These are phyloP conservation scores for Meloe dianella DNA, from an alignment of 2,888 invertebrate genomes.

Conservation along the genomic window DNA sequence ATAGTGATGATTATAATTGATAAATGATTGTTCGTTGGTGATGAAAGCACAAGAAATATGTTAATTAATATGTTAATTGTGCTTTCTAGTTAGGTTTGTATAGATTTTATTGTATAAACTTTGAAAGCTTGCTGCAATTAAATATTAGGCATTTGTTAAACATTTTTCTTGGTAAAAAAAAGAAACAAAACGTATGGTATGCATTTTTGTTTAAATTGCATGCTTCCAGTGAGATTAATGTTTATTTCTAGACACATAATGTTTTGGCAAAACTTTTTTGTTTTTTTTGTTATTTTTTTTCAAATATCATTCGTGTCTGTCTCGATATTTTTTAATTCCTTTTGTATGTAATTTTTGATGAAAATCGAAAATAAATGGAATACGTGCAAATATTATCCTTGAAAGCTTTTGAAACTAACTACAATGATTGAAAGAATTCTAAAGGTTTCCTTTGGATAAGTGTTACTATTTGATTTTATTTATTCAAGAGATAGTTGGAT, in stretches of 20 bases:
- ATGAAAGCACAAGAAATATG: not conserved
- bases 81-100: not conserved
- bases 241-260: not conserved
- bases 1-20: not conserved
- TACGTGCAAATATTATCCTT: too few species aligned
- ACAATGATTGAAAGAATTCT: too few species aligned
- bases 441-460: too few species aligned
- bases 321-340: not conserved
- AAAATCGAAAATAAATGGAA: not conserved
- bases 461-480: too few species aligned
- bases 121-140: not conserved
- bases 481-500: too few species aligned
- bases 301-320: too few species aligned
- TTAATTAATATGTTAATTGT: not conserved
- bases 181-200: not conserved
- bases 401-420: too few species aligned
- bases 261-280: too few species aligned
- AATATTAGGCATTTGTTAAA: not conserved
- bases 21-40: not conserved
- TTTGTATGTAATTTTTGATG: not conserved
- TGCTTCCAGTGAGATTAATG: not conserved
- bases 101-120: not conserved
- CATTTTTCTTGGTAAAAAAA: not conserved
- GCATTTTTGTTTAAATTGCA: conserved; percentile 5
- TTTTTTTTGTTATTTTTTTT: too few species aligned